These are phyloP conservation scores for Balanococcus diminutus DNA, from an alignment of 2,888 invertebrate species.

Conservation along the genomic window DNA sequence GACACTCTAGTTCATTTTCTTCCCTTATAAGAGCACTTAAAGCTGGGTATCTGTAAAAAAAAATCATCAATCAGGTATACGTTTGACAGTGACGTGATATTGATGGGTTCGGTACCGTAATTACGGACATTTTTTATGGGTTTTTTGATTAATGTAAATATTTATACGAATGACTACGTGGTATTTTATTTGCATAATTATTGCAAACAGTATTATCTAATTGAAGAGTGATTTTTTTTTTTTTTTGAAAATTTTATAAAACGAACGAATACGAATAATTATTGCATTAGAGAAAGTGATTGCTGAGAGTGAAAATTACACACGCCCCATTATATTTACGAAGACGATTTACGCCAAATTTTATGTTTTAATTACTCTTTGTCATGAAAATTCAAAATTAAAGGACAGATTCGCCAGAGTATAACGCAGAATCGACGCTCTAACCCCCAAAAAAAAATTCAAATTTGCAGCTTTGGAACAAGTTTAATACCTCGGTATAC, in stretches of 20 bases:
- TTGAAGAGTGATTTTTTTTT: neutral
- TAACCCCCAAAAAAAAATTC: neutral
- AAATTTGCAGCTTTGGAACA: neutral
- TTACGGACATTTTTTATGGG: neutral
- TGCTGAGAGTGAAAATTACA: neutral
- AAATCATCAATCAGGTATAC: conserved; percentile 7
- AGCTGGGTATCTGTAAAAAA: conserved; percentile 11
- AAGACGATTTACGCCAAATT: neutral
- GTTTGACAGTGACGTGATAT: conserved; percentile 7
- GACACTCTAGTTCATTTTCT: neutral
- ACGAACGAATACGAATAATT: neutral
- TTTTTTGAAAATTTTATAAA: neutral
- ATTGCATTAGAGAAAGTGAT: neutral
- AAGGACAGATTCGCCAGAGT: neutral
- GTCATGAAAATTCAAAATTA: neutral
- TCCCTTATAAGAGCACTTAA: neutral
- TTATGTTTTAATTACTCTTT: neutral
- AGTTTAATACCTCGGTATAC: neutral
- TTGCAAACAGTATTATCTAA: neutral
- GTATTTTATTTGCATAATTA: conserved; percentile 3
- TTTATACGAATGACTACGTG: neutral
- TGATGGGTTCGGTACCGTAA: neutral
- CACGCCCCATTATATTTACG: neutral
- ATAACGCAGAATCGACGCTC: neutral
- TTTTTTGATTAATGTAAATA: conserved; percentile 31